Evolutionary conservation across 2,113 vertebrate species (phyloP), one percentile per base, ranked within the genome.

Genomic region (Nicator chloris): DNA sequence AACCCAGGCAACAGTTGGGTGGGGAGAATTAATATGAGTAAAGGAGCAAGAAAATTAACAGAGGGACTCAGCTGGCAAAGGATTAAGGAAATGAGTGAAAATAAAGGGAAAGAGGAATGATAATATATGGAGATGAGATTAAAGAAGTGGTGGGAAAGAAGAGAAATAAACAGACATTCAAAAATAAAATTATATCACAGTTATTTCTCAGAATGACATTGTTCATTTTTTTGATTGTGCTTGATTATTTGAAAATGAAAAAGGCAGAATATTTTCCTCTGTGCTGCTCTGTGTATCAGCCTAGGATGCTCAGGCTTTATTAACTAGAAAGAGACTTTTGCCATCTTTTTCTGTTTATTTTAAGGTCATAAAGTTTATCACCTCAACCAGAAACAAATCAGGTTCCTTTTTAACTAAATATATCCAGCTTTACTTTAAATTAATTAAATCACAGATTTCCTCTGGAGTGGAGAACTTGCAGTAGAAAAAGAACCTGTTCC

Each of bases 1-100:
- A 96, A 94, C 92, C 69, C 35, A 92, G 94, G 86, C 90, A 96
- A 96, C 94, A 96, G 93, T 95, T 95, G 92, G 92, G 93, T 94
- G 72, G 88, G 86, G 86, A 96, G 72, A 96, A 94, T 92, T 96
- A 96, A 90, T 94, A 92, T 70, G 56, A 81, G 56, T 56, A 92
- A 94, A 93, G 60, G 56, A 94, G 76, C 12, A 96, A 53, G 50
- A 70, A 94, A 92, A 93, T 92, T 50, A 96, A 86, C 76, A 93
- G 88, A 88, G 88, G 72, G 93, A 90, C 83, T 92, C 65, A 44
- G 81, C 27, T 76, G 81, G 65, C 53, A 76, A 44, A 87, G 69
- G 69, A 89, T 69, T 91, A 90, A 90, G 54, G 31, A 94, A 95
- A 88, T 81, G 31, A 94, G 60, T 47, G 39, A 82, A 77, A 88